Evolutionary conservation across 2,797 vertebrate species (phyloP).

Genomic region (Ambastaia sidthimunki): DNA sequence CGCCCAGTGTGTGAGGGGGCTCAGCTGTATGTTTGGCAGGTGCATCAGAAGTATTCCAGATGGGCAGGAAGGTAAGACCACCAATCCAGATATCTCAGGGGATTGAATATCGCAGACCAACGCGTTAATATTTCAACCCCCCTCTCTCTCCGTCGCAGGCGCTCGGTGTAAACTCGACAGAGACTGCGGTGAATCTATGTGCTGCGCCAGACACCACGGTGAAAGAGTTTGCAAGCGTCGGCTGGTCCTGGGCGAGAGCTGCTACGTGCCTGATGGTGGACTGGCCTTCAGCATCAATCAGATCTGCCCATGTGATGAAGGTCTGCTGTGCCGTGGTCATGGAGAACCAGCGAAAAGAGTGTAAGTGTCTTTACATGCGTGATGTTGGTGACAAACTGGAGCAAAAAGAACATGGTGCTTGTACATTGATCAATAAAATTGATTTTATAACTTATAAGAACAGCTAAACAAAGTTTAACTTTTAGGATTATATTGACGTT

Average conservation of each 20-base stretch:
- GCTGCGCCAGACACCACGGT: constrained; percentile 85
- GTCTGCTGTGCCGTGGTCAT: constrained; percentile 78
- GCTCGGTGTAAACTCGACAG: constrained; percentile 83
- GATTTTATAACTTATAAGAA: background rate
- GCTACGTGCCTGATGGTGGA: constrained; percentile 84
- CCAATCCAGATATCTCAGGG: background rate
- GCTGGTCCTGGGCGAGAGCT: constrained; percentile 73
- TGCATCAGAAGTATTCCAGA: constrained; percentile 80
- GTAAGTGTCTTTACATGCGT: constrained; percentile 71
- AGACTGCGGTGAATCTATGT: constrained; percentile 79
- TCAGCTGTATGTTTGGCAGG: constrained; percentile 87
- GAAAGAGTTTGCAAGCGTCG: constrained; percentile 84
- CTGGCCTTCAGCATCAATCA: constrained; percentile 89
- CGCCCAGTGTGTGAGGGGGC: constrained; percentile 80
- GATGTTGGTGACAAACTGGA: background rate
- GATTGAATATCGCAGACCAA: background rate
- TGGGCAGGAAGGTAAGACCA: constrained; percentile 81
- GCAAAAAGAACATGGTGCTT: too few species aligned
- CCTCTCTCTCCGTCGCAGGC: constrained; percentile 66
- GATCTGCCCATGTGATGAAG: constrained; percentile 84
- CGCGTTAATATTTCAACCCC: background rate
- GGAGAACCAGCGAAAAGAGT: constrained; percentile 64
- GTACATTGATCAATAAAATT: background rate
- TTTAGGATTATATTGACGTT: constrained; percentile 14
- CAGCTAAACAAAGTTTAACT: background rate